Evolutionary conservation across 1,140 invertebrate species (phyloP).

Genomic region (Nasonia vitripennis): DNA sequence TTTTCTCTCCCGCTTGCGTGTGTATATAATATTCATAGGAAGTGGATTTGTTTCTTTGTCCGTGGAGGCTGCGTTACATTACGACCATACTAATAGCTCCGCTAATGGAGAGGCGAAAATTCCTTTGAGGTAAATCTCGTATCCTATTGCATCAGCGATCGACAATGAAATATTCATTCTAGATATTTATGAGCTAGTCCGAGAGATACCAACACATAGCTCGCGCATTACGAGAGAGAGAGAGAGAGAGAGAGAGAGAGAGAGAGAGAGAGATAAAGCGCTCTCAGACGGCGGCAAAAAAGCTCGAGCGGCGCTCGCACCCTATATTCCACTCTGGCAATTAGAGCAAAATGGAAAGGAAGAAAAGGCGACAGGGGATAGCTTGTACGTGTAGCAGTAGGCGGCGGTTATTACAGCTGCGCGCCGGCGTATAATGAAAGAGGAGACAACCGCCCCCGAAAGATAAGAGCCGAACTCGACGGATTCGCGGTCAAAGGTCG

Average conservation of each 20-base stretch:
- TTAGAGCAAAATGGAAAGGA: conserved; percentile 14
- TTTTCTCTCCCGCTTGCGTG: not conserved
- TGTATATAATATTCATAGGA: not conserved
- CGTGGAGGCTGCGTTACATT: not conserved
- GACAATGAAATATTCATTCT: not conserved
- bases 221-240: not conserved
- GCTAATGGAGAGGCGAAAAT: not conserved
- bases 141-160: not conserved
- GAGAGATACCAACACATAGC: not conserved
- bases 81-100: not conserved
- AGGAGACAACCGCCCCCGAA: not conserved
- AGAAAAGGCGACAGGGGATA: not conserved
- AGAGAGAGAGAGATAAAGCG: too few species aligned
- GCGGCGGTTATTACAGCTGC: conserved; percentile 1
- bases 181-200: not conserved
- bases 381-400: not conserved
- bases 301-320: not conserved
- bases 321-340: not conserved
- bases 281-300: not conserved
- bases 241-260: too few species aligned
- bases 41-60: not conserved
- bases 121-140: not conserved
- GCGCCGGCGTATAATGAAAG: not conserved
- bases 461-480: not conserved
- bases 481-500: conserved; percentile 1